Evolutionary conservation across 37 sponge, comb jelly and placozoan species (phyloP), one percentile per base, ranked within the genome.

Genomic region (Aplysina aerophoba): DNA sequence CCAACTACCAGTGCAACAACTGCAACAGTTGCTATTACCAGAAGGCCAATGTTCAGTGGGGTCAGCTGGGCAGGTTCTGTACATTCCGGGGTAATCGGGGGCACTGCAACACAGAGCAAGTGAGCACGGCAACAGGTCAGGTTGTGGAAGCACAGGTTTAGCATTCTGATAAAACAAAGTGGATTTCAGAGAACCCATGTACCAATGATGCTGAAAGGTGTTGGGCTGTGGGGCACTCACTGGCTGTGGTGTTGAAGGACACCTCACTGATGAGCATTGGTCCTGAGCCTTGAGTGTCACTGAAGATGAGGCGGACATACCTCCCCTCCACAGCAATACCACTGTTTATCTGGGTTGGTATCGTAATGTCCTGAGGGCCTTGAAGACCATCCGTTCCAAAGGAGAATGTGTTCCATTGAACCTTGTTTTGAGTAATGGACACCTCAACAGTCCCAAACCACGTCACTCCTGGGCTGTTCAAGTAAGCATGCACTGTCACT

Each of bases 181-280:
- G n/a, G n/a, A n/a, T n/a, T n/a, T n/a, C n/a, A n/a, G n/a, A n/a
- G n/a, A n/a, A 57, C 17, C 17, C 17, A 57, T 17, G 15, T 20
- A 44, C 8, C 50, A 44, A 44, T 3, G 50, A 44, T 44, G 3
- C 50, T 44, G 8, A 3, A 44, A 44, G n/a, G n/a, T n/a, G n/a
- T n/a, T n/a, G n/a, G n/a, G 50, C 50, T 44, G 50, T 44, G 8
- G 50, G 8, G 3, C 24, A 62, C 64, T 62, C 12, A 62, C 64
- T 62, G 28, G 12, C 64, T 62, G 64, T 13, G 11, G 12, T 62
- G 64, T 62, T 3, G 64, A 62, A 62, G 64, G 64, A 28, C 64
- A 62, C 64, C 11, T 62, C 64, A 69, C 71, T 69, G 71, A 69
- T 35, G 19, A 69, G 71, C 28, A 69, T 30, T 16, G 34, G 35